These are phyloP conservation scores for Drosophila cardini DNA, from an alignment of 1,140 invertebrate genomes.

Conservation along the genomic window DNA sequence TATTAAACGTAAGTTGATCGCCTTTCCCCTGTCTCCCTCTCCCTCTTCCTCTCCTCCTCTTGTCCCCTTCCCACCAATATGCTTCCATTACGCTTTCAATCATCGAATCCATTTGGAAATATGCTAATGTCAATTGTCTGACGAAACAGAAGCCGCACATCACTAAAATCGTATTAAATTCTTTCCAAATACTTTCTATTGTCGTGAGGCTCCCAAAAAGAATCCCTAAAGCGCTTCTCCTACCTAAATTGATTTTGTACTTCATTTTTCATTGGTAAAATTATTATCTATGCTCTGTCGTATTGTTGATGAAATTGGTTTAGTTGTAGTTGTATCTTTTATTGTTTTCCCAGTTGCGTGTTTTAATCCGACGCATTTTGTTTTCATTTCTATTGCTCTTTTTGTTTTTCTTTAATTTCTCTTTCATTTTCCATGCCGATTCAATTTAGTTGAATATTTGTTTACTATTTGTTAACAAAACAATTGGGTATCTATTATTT, in stretches of 20 bases:
- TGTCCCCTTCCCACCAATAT: background rate
- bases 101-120: constrained; percentile 49
- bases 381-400: constrained; percentile 49
- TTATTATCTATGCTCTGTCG: constrained; percentile 46
- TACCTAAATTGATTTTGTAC: constrained; percentile 29
- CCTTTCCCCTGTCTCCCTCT: constrained; percentile 14
- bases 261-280: constrained; percentile 59
- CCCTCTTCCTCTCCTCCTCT: background rate
- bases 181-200: constrained; percentile 70
- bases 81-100: constrained; percentile 1
- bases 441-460: constrained; percentile 58
- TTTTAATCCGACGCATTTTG: constrained; percentile 33
- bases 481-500: background rate
- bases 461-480: constrained; percentile 16
- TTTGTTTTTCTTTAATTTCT: constrained; percentile 62
- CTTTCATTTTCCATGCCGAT: constrained; percentile 60
- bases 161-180: constrained; percentile 75
- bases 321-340: constrained; percentile 37
- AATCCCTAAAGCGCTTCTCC: background rate
- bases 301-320: constrained; percentile 62
- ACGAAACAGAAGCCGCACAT: constrained; percentile 47
- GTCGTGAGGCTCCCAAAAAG: constrained; percentile 25
- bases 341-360: constrained; percentile 37
- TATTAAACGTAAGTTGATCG: constrained; percentile 53
- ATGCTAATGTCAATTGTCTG: constrained; percentile 63